phyloP scores from a whole-genome alignment of 1,140 invertebrate genomes.

The Brachionus plicatilis region DNA sequence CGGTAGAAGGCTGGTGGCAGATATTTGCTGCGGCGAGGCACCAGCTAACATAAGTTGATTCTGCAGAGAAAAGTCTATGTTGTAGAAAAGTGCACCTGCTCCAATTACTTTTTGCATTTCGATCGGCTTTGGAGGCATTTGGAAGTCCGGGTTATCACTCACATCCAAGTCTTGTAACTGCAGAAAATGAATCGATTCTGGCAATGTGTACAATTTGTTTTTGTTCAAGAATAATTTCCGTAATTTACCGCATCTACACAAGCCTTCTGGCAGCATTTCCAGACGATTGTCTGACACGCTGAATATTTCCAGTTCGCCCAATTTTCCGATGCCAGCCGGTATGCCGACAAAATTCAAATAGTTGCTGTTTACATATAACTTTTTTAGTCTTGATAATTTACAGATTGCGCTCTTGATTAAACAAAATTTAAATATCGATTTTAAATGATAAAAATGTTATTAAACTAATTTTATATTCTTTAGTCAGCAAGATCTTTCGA shows the following conservation, averaged over 20 bases:
- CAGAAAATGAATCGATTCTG: constrained; percentile 91
- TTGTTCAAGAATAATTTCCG: constrained; percentile 87
- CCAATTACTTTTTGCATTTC: constrained; percentile 64
- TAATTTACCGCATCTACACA: constrained; percentile 88
- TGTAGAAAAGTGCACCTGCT: constrained; percentile 84
- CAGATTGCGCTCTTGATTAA: constrained; percentile 60
- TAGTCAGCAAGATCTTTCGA: too few relatives aligned
- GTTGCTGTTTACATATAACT: constrained; percentile 90
- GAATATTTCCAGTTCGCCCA: constrained; percentile 86
- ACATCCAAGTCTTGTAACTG: constrained; percentile 77
- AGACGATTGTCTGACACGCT: constrained; percentile 90
- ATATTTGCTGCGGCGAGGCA: constrained; percentile 61
- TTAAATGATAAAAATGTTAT: too few relatives aligned
- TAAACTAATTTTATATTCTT: too few relatives aligned
- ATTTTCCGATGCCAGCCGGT: constrained; percentile 91
- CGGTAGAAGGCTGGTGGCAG: constrained; percentile 60
- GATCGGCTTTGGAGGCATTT: constrained; percentile 83
- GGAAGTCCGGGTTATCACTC: constrained; percentile 84
- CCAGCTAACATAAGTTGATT: constrained; percentile 83
- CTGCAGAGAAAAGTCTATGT: constrained; percentile 96
- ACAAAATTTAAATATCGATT: constrained; percentile 21
- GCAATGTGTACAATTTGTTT: constrained; percentile 89
- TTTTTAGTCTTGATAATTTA: constrained; percentile 73
- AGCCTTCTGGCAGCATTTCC: constrained; percentile 96
- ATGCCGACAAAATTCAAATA: constrained; percentile 93